phyloP scores from a whole-genome alignment of 2,888 invertebrate genomes.

The Pyrochroa serraticornis region DNA sequence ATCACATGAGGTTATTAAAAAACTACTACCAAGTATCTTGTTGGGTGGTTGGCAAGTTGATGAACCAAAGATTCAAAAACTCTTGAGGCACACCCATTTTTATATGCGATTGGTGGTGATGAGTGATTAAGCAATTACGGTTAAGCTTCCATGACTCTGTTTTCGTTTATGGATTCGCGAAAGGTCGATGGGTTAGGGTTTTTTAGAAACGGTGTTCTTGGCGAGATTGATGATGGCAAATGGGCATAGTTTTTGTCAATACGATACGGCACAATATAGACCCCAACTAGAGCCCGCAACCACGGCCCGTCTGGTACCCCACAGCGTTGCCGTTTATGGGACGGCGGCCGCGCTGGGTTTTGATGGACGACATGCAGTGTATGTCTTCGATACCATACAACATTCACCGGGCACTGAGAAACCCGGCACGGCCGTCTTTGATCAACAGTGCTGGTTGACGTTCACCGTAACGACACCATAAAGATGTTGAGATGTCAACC shows the following conservation, averaged over 20 bases:
- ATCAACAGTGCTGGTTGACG: constrained; percentile 50
- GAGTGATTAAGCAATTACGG: no score
- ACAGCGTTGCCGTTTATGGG: constrained; percentile 44
- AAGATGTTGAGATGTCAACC: constrained; percentile 53
- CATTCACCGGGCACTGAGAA: constrained; percentile 30
- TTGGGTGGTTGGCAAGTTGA: no score
- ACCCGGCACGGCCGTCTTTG: constrained; percentile 46
- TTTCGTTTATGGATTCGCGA: no score
- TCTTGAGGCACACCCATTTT: no score
- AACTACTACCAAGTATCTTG: no score
- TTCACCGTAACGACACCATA: constrained; percentile 52
- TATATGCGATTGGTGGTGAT: no score
- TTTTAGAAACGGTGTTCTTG: no score
- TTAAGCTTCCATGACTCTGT: no score
- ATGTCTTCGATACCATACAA: constrained; percentile 31
- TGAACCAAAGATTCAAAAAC: no score
- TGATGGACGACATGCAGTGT: constrained; percentile 44
- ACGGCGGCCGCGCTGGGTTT: constrained; percentile 36
- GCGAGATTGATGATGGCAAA: neutral
- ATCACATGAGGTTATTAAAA: no score
- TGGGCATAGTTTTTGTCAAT: neutral
- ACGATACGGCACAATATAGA: constrained; percentile 1
- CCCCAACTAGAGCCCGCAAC: constrained; percentile 7
- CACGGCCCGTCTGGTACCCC: constrained; percentile 35
- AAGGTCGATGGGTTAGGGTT: no score